Conservation (phyloP, 1,140 invertebrate genomes). For the Wiebesia pumilae region DNA sequence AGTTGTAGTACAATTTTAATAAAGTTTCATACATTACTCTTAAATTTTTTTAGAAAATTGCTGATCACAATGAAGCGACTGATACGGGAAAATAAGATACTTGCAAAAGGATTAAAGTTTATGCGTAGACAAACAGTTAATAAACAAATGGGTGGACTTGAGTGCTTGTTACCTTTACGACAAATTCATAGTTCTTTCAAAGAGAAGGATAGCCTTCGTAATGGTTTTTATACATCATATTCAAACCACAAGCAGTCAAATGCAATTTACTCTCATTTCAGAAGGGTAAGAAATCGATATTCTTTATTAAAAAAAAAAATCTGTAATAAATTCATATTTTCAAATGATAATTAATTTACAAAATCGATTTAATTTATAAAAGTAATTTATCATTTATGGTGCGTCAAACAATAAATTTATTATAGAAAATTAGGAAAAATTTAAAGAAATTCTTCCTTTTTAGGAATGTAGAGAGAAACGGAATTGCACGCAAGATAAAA, state of each 20-base stretch:
- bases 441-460: background rate
- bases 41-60: slow-evolving; percentile 21
- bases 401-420: too few relatives aligned
- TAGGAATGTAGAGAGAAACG: slow-evolving; percentile 53
- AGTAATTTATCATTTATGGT: too few relatives aligned
- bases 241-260: background rate
- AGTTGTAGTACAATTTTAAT: background rate
- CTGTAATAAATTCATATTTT: background rate
- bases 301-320: slow-evolving; percentile 30
- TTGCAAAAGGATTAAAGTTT: slow-evolving; percentile 59
- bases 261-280: slow-evolving; percentile 37
- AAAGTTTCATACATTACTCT: background rate
- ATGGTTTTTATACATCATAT: background rate
- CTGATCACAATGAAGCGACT: slow-evolving; percentile 48
- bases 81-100: slow-evolving; percentile 56
- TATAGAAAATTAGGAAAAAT: background rate
- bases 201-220: background rate
- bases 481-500: slow-evolving; percentile 29
- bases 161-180: background rate
- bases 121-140: slow-evolving; percentile 51
- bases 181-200: slow-evolving; percentile 6
- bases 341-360: too few relatives aligned
- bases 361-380: too few relatives aligned
- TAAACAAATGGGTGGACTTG: slow-evolving; percentile 24
- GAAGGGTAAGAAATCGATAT: slow-evolving; percentile 30